Base-by-base conservation (phyloP, 2,113 vertebrate genomes). In the Epinephelus fuscoguttatus region DNA sequence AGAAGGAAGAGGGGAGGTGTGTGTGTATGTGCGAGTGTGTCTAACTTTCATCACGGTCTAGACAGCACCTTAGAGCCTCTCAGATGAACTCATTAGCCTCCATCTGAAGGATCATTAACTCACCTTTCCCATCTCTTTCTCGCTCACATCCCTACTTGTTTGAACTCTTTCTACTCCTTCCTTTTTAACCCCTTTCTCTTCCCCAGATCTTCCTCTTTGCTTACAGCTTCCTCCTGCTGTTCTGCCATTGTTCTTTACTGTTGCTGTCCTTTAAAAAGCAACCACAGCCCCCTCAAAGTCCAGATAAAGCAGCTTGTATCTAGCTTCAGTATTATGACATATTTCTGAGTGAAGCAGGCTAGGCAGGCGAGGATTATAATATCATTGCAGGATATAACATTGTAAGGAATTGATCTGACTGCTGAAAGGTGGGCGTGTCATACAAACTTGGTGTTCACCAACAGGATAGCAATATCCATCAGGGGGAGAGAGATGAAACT, bases 51-150 rank as follows among this genome's bases (percentile, higher is more conserved):
- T 86, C 75, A 64, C 19, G 3, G 75, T 77, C 64, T 77, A 72
- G 76, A 85, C 85, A 64, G 64, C 85, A 78, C 71, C 84, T 75
- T 23, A 27, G 18, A 86, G 62, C 64, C 52, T 59, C 61, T 78
- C 33, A 2, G 71, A 88, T 88, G 80, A 91, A 87, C 84, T 89
- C 85, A 90, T 92, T 91, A 91, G 71, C 84, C 80, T 71, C 70
- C n/a, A 79, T 81, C 70, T 69, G 81, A 85, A 76, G 60, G 78
- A 75, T 86, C 67, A 88, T 91, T 84, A 89, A 70, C 76, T 80
- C 59, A 75, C 19, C 81, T 80, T 77, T 50, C 66, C 17, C 30
- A 21, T 89, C 77, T 78, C 64, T 57, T 52, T 63, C 33, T 62
- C 52, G 57, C 62, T 66, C 71, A 17, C 33, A 75, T 37, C 23